These are phyloP conservation scores for Drosophila ercepeae DNA, from an alignment of 1,140 invertebrate genomes.

Conservation along the genomic window DNA sequence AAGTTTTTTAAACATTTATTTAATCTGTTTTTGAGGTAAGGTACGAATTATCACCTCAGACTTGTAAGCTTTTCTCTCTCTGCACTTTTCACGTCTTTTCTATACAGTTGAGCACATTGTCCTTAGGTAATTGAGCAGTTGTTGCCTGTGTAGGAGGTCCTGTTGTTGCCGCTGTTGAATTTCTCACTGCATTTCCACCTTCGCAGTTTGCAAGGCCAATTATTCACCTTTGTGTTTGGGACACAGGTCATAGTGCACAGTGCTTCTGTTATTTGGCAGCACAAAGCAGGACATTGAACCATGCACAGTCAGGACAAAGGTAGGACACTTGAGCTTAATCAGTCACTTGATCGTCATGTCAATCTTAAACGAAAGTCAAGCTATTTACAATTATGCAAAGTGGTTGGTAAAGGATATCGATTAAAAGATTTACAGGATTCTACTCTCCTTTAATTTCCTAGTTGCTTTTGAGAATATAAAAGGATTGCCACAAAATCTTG, in stretches of 20 bases:
- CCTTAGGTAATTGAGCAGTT: conserved; percentile 31
- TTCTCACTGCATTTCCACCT: conserved; percentile 43
- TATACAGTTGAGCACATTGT: conserved; percentile 38
- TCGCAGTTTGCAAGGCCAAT: conserved; percentile 21
- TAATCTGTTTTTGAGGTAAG: too few species aligned
- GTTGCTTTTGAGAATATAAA: not conserved
- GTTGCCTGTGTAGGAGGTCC: not conserved
- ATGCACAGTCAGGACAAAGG: not conserved
- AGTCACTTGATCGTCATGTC: not conserved
- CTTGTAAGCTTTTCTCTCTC: not conserved
- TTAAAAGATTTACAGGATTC: conserved; percentile 23
- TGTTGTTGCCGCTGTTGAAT: conserved; percentile 26
- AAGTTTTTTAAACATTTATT: too few species aligned
- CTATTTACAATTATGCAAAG: conserved; percentile 7
- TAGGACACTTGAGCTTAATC: conserved; percentile 4
- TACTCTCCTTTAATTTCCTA: not conserved
- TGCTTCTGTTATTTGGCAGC: not conserved
- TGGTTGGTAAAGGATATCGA: conserved; percentile 1
- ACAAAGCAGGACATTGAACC: conserved; percentile 47
- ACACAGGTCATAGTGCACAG: not conserved
- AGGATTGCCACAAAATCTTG: not conserved
- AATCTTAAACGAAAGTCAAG: not conserved
- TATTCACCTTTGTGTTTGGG: conserved; percentile 31
- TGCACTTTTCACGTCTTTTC: conserved; percentile 7
- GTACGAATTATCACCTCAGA: too few species aligned